Base-by-base conservation (phyloP, 2,113 vertebrate genomes). In the Vidua macroura region DNA sequence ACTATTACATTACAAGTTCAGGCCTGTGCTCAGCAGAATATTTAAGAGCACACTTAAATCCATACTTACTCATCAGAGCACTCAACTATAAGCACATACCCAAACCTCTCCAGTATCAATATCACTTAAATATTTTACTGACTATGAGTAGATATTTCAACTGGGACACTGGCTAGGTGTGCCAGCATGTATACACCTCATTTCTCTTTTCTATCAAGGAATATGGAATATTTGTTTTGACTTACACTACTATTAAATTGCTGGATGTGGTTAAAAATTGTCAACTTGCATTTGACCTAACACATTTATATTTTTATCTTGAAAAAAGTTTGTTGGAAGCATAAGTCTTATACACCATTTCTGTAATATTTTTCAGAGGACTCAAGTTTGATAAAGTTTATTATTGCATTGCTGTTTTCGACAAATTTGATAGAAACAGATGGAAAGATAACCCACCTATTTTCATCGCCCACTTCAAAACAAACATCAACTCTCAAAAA, bases 11-110 rank as follows among this genome's bases (percentile, higher is more conserved):
- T 88, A 72, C 83, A 90, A 78, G 59, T 91, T 72, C 85, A 86
- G 22, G 17, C 44, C 52, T 80, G 55, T 70, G 77, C 53, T 96
- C 94, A 96, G 95, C 94, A 96, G 78, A 95, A 86, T 90, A 83
- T 95, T 89, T 90, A 93, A 88, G 48, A 81, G 43, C 52, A 63
- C 46, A 24, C 44, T 83, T 90, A 90, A 78, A 96, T 95, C 60
- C 60, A 77, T 87, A 90, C 51, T 70, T 86, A 52, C 13, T 90
- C 56, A 83, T 77, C 69, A 55, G 31, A 72, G 25, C 60, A 86
- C 55, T 93, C 81, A 83, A 48, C 48, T 81, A 64, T 33, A 92
- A 77, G 52, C 56, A 88, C 17, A 3, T 88, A 46, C 52, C 90
- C 37, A 78, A 74, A 43, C 6, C 19, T n/a, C 21, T 88, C 43